Base-by-base conservation (phyloP, 2,113 vertebrate genomes). In the Campylomormyrus tamandua region DNA sequence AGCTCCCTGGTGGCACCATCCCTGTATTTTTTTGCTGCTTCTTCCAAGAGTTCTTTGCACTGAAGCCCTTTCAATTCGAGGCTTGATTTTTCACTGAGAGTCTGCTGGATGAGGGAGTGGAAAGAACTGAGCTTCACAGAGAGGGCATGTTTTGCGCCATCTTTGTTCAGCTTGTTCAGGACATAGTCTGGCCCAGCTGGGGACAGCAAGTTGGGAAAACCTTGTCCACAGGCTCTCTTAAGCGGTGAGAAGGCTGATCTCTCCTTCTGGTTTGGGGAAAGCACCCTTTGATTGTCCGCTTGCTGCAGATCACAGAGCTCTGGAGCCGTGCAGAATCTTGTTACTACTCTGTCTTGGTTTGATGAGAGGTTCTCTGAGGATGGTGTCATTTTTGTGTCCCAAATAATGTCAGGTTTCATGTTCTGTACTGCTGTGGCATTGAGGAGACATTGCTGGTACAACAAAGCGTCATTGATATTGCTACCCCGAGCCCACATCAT, bases 391-490 rank as follows among this genome's bases (percentile, higher is more conserved):
- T 98, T 98, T 66, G 96, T 91, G 87, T 99, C 97, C 98, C 98
- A 99, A 84, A 94, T 93, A 0, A 94, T 87, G 0, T 96, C 97
- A 0, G 98, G 96, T 92, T 98, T 99, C 94, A 97, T 94, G 92
- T 97, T 95, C 92, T 99, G 98, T 85, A 97, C 96, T 0, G 97
- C 95, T 0, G 97, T 94, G 90, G 98, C 96, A 0, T 99, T 98
- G 15, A 99, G 94, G 35, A 99, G 95, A 86, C 97, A 99, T 45
- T 99, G 98, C 93, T 99, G 98, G 88, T 99, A 99, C 24, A 99
- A 96, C 17, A 99, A 92, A 8, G 98, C 96, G 49, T 99, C 98
- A 0, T 96, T 96, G 89, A 98, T 93, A 93, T 96, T 96, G 90
- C 96, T 94, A 1, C 96, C 94, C 21, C 98, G 97, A 17, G 98